Percentiles rank a stretch among this genome's conserved stretches.
phyloP scores from a whole-genome alignment of 2,113 vertebrate genomes.

The Antennarius striatus region DNA sequence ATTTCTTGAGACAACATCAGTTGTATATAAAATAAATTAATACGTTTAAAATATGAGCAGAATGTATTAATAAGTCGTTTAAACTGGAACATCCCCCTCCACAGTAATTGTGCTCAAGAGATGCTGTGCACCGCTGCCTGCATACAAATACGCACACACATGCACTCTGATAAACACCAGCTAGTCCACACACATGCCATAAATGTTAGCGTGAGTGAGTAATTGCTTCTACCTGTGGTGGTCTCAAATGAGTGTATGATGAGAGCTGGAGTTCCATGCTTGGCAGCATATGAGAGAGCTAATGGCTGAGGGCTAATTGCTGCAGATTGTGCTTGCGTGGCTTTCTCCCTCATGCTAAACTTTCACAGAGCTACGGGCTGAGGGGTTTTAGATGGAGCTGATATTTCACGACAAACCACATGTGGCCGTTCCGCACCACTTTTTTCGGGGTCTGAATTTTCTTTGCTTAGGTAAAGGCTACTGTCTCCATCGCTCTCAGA shows the following conservation, averaged over 20 bases:
- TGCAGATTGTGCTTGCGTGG: slow-evolving; percentile 63
- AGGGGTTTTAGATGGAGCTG: slow-evolving; percentile 52
- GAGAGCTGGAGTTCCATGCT: slow-evolving; percentile 59
- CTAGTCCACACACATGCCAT: slow-evolving; percentile 26
- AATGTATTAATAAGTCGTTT: background rate
- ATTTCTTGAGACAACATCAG: too few relatives aligned
- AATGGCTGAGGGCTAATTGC: slow-evolving; percentile 70
- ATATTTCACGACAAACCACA: slow-evolving; percentile 48
- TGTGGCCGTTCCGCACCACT: slow-evolving; percentile 24
- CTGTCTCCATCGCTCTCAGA: slow-evolving; percentile 2
- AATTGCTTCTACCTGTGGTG: slow-evolving; percentile 74
- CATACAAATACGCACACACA: slow-evolving; percentile 11
- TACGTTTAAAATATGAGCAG: background rate
- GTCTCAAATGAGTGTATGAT: slow-evolving; percentile 61
- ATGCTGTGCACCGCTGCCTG: background rate
- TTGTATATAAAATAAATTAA: background rate
- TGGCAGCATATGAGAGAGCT: slow-evolving; percentile 68
- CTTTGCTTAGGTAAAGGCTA: slow-evolving; percentile 12
- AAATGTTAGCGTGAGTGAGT: slow-evolving; percentile 54
- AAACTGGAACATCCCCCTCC: background rate
- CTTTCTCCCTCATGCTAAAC: slow-evolving; percentile 50
- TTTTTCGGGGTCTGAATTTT: slow-evolving; percentile 1
- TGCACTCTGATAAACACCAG: slow-evolving; percentile 22
- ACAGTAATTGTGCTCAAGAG: background rate
- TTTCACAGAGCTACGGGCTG: slow-evolving; percentile 53